phyloP scores from a whole-genome alignment of 2,113 vertebrate species.

The Trogon surrucura region DNA sequence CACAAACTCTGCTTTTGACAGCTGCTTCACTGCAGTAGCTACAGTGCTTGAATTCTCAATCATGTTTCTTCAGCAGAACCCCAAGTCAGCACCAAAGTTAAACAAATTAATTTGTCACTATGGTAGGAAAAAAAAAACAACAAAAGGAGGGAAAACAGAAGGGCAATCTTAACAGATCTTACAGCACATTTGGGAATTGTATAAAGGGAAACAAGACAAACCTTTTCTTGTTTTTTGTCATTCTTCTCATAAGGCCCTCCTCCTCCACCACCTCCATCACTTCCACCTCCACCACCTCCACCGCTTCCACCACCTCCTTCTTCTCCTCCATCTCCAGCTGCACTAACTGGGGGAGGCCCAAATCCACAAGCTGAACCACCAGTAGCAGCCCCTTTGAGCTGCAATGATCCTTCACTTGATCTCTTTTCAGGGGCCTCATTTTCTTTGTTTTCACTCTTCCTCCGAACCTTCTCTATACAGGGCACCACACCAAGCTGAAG shows the following conservation, averaged over 20 bases:
- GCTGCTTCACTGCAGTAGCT: background rate
- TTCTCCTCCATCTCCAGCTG: constrained; percentile 74
- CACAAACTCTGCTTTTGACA: background rate
- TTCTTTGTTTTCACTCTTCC: constrained; percentile 92
- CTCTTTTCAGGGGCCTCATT: constrained; percentile 84
- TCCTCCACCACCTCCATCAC: constrained; percentile 71
- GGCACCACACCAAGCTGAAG: constrained; percentile 96
- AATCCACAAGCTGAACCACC: constrained; percentile 77
- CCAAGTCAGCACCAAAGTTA: background rate
- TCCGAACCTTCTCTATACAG: constrained; percentile 84
- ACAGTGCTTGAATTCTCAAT: background rate
- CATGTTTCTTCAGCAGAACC: background rate
- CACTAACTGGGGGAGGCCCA: constrained; percentile 63
- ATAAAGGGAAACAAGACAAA: constrained; percentile 27
- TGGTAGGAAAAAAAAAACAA: background rate
- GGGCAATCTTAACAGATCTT: background rate
- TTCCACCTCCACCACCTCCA: constrained; percentile 73
- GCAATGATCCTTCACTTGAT: constrained; percentile 82
- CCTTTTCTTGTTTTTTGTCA: constrained; percentile 88
- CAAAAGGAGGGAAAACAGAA: background rate
- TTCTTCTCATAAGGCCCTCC: constrained; percentile 89
- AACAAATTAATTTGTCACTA: background rate
- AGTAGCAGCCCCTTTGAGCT: constrained; percentile 77
- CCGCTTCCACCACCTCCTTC: constrained; percentile 77
- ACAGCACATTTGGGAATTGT: background rate